phyloP scores from a whole-genome alignment of 2,888 invertebrate species.

The Standfussiana lucernea region DNA sequence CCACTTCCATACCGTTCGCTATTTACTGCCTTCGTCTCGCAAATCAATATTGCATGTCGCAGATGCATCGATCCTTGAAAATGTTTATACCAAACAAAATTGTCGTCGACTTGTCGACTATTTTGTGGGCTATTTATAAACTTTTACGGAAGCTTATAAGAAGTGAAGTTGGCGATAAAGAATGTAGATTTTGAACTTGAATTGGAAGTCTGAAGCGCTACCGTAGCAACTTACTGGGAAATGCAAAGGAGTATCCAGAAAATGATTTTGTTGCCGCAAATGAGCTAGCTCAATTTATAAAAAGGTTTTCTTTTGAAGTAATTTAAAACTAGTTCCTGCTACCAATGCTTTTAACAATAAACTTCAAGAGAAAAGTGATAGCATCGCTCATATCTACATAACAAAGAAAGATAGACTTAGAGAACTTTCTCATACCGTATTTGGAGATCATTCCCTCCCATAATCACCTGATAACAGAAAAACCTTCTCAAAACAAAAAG shows the following conservation, averaged over 20 bases:
- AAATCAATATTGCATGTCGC: conserved; percentile 86
- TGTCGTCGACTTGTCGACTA: conserved; percentile 51
- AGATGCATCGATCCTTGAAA: conserved; percentile 78
- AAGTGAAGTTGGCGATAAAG: neutral
- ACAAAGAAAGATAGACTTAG: neutral
- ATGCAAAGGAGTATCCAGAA: neutral
- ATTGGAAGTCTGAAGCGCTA: neutral
- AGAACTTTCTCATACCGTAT: neutral
- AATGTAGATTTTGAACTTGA: conserved; percentile 7
- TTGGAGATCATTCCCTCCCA: neutral
- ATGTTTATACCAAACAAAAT: conserved; percentile 76
- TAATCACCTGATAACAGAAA: conserved; percentile 2
- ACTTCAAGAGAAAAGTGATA: too few relatives aligned
- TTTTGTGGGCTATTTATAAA: conserved; percentile 54
- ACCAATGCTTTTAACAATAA: neutral
- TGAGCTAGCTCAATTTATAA: too few relatives aligned
- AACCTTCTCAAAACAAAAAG: conserved; percentile 15
- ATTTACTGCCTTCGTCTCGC: conserved; percentile 84
- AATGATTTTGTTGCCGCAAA: neutral
- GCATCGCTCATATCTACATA: neutral
- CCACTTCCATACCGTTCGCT: conserved; percentile 83
- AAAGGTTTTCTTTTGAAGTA: neutral
- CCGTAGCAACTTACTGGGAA: neutral
- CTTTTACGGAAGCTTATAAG: conserved; percentile 4
- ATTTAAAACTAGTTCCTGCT: neutral